phyloP scores from a whole-genome alignment of 2,797 vertebrate genomes.

The Diplodus puntazzo region DNA sequence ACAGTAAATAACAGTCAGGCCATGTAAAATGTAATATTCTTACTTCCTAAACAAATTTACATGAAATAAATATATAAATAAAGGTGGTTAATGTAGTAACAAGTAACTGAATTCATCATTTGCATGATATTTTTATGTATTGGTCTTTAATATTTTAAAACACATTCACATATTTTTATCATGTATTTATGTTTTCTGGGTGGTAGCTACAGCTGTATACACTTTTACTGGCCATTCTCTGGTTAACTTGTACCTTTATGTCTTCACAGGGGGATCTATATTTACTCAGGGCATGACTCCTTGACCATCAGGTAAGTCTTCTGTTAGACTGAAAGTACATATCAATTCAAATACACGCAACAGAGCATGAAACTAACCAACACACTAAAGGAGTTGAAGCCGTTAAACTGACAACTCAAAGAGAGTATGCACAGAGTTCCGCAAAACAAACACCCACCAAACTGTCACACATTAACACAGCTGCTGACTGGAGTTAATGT shows the following conservation, averaged over 20 bases:
- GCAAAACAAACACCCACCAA: neutral
- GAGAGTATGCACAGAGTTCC: neutral
- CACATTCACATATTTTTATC: too few relatives aligned
- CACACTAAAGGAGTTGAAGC: neutral
- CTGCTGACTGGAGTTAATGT: neutral
- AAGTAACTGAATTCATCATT: too few relatives aligned
- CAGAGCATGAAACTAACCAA: neutral
- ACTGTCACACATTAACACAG: neutral
- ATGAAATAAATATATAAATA: too few relatives aligned
- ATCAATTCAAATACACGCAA: slow-evolving; percentile 3
- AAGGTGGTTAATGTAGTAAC: too few relatives aligned
- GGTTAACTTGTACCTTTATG: slow-evolving; percentile 1
- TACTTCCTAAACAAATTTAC: too few relatives aligned
- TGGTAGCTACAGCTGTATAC: too few relatives aligned
- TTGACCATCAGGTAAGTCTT: slow-evolving; percentile 24
- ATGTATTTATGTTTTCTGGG: too few relatives aligned
- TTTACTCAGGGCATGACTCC: neutral
- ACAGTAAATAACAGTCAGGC: too few relatives aligned
- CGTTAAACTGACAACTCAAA: neutral
- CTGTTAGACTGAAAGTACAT: neutral
- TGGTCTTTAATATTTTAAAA: too few relatives aligned
- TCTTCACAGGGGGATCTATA: slow-evolving; percentile 33
- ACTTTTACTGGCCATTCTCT: neutral
- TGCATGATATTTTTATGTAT: too few relatives aligned
- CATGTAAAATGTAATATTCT: too few relatives aligned